Evolutionary conservation across 2,797 vertebrate species (phyloP), one percentile per base, ranked within the genome.

Genomic region (Gymnothorax javanicus): DNA sequence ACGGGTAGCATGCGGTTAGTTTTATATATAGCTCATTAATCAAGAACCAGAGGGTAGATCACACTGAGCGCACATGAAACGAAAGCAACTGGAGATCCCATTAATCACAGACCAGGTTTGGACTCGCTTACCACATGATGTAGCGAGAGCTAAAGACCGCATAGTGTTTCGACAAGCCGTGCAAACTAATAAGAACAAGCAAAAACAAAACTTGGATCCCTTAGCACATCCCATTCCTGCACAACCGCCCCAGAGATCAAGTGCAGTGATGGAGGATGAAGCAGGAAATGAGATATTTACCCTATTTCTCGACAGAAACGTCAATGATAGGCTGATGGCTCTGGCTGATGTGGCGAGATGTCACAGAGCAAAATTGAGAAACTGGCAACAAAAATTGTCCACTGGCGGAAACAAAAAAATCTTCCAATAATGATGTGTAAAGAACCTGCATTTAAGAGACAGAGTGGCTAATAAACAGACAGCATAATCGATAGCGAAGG

Each of bases 11-110:
- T 27, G 52, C 33, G 58, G 69, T 85, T 85, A 50, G 52, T 33
- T 25, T 88, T 33, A n/a, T 33, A n/a, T 83, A 57, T 43, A 11
- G 87, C 92, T 95, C 91, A 93, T 94, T 94, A 92, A 93, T 95
- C 92, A 90, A 94, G 94, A 93, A 94, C 94, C 94, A 95, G 93
- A 94, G 94, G 92, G 92, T 93, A 95, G 94, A 93, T 92, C 93
- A 91, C 93, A 95, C 93, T 91, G 86, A 93, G 95, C 94, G 94
- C 90, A 82, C 50, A 84, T 90, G 94, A 93, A 92, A 93, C 91
- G 92, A 89, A 87, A 90, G 33, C 43, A 50, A 52, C 33, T 3
- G 73, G 67, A 85, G 67, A 85, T 25, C n/a, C 2, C 25, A 25
- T 73, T 73, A 27, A 73, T 33, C 7, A 12, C 27, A 8, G 17